Evolutionary conservation across 2,113 vertebrate genomes (phyloP).

Genomic region (Vulpes ferrilata): DNA sequence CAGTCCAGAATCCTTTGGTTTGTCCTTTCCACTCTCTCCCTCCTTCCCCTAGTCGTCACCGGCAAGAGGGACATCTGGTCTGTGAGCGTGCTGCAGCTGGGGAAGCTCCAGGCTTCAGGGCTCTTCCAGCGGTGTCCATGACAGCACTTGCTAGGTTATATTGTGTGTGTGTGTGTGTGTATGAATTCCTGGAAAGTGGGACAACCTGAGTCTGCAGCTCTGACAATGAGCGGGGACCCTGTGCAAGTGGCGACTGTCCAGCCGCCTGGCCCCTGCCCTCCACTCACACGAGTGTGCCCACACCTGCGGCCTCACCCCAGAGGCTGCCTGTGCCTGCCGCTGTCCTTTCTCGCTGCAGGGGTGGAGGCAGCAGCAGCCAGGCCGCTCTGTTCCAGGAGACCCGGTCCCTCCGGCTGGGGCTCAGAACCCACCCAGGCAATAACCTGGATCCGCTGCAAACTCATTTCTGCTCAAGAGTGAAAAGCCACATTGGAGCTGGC

Average conservation of each 20-base stretch:
- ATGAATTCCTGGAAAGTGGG: not conserved
- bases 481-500: not conserved
- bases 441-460: not conserved
- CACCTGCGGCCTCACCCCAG: too few relatives aligned
- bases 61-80: not conserved
- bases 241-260: not conserved
- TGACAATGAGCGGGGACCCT: not conserved
- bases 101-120: not conserved
- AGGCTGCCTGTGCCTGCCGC: not conserved
- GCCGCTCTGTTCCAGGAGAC: not conserved
- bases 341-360: not conserved
- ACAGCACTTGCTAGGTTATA: not conserved
- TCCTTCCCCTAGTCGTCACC: not conserved
- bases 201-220: not conserved
- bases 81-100: not conserved
- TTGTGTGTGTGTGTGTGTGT: too few relatives aligned
- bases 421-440: not conserved
- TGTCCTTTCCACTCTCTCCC: not conserved
- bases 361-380: not conserved
- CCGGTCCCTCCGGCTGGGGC: not conserved
- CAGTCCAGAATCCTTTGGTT: not conserved
- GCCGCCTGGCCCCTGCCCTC: not conserved
- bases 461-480: not conserved
- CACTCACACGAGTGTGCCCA: not conserved
- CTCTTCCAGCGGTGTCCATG: not conserved